Evolutionary conservation across 2,888 invertebrate genomes (phyloP).

Genomic region (Sarcophaga rosellei): DNA sequence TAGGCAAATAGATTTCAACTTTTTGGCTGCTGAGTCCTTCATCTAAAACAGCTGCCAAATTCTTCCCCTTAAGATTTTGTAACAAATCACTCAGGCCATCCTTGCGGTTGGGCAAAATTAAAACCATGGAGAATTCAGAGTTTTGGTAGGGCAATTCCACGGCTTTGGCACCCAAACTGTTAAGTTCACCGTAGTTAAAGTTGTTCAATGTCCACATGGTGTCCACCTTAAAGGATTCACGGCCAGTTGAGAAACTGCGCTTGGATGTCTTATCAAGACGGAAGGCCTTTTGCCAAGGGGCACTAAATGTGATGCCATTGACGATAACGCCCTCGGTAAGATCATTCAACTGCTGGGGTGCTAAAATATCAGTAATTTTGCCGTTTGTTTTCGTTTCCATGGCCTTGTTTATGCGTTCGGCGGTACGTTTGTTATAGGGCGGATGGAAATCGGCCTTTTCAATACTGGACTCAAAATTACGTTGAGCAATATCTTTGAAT

Average conservation of each 20-base stretch:
- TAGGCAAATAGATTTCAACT: slow-evolving; percentile 88
- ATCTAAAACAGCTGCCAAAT: slow-evolving; percentile 82
- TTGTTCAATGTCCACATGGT: slow-evolving; percentile 78
- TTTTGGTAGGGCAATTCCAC: slow-evolving; percentile 89
- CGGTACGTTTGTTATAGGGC: slow-evolving; percentile 82
- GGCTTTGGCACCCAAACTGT: slow-evolving; percentile 83
- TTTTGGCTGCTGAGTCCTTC: slow-evolving; percentile 82
- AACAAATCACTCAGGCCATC: slow-evolving; percentile 86
- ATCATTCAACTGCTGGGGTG: slow-evolving; percentile 80
- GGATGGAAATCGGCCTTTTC: slow-evolving; percentile 85
- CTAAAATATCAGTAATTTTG: slow-evolving; percentile 90
- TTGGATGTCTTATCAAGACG: slow-evolving; percentile 74
- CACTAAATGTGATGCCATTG: slow-evolving; percentile 74
- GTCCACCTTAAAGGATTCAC: slow-evolving; percentile 75
- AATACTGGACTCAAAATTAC: slow-evolving; percentile 86
- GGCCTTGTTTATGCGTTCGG: slow-evolving; percentile 88
- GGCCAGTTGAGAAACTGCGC: slow-evolving; percentile 74
- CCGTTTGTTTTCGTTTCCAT: slow-evolving; percentile 89
- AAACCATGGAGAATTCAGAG: slow-evolving; percentile 86
- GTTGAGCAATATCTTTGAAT: slow-evolving; percentile 84
- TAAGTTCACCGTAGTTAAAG: slow-evolving; percentile 81
- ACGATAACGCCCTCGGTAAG: slow-evolving; percentile 77
- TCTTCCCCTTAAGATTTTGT: slow-evolving; percentile 83
- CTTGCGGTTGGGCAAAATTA: slow-evolving; percentile 87
- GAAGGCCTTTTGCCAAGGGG: slow-evolving; percentile 77